A percentile compares a stretch with the other conserved stretches of the same genome.
phyloP scores from a whole-genome alignment of 2,113 vertebrate species.

The Erpornis zantholeuca region DNA sequence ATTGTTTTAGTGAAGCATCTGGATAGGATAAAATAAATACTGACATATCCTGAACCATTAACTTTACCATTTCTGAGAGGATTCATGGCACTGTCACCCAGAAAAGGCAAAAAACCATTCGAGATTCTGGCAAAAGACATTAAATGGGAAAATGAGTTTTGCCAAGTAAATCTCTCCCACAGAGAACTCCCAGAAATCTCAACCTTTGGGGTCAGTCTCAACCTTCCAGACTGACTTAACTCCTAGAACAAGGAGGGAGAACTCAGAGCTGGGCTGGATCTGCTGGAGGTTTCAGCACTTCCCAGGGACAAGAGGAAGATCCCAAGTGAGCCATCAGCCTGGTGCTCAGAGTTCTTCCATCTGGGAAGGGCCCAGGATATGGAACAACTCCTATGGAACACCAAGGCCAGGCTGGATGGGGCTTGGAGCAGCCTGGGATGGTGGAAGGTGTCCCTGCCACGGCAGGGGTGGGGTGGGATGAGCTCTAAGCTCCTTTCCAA shows the following conservation, averaged over 20 bases:
- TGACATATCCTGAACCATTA: neutral
- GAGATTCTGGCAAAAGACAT: neutral
- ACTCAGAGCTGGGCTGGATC: neutral
- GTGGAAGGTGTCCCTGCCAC: neutral
- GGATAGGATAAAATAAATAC: neutral
- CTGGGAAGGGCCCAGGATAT: neutral
- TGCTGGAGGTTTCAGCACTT: neutral
- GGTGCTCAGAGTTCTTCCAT: fast-evolving
- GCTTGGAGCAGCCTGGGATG: neutral
- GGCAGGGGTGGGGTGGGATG: neutral
- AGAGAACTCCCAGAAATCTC: neutral
- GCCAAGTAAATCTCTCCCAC: neutral
- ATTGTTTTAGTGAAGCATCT: neutral
- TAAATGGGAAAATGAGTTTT: neutral
- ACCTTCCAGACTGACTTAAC: neutral
- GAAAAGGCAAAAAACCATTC: neutral
- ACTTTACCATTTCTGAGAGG: neutral
- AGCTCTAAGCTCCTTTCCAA: neutral
- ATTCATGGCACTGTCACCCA: neutral
- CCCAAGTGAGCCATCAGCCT: neutral
- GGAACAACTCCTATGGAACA: fast-evolving
- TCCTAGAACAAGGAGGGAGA: neutral
- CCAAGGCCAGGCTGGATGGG: neutral
- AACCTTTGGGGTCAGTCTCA: neutral
- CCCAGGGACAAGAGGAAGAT: neutral